A percentile compares a stretch with the other conserved stretches of the same genome.
These are phyloP conservation scores for Cartodere bifasciata DNA, from an alignment of 2,888 invertebrate genomes.

Conservation along the genomic window DNA sequence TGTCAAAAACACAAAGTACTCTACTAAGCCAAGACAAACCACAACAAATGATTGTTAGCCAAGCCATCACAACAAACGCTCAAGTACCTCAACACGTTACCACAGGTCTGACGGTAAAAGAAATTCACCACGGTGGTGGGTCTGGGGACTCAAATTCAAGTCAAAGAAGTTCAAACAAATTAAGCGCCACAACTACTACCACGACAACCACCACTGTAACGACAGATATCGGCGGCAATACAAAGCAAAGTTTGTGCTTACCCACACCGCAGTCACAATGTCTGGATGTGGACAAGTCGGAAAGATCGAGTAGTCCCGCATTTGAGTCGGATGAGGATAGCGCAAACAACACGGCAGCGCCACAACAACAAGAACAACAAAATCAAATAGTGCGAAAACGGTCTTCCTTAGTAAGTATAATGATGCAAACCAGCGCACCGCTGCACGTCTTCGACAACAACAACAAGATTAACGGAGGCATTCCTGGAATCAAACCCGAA, in stretches of 20 bases:
- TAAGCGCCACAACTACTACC: conserved; percentile 43
- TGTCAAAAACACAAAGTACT: conserved; percentile 62
- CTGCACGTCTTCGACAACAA: conserved; percentile 36
- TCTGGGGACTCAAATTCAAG: conserved; percentile 48
- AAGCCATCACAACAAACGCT: conserved; percentile 29
- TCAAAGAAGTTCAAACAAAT: conserved; percentile 47
- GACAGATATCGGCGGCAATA: conserved; percentile 20
- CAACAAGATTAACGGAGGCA: conserved; percentile 43
- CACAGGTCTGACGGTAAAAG: conserved; percentile 23
- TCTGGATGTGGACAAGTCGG: conserved; percentile 54
- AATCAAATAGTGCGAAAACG: conserved; percentile 10
- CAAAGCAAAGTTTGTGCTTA: conserved; percentile 23
- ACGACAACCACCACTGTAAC: conserved; percentile 40
- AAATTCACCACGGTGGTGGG: conserved; percentile 23
- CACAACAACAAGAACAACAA: conserved; percentile 14
- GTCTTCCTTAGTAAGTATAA: conserved; percentile 37
- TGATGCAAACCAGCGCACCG: conserved; percentile 52
- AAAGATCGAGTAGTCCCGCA: conserved; percentile 82
- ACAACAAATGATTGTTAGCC: conserved; percentile 38
- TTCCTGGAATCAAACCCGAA: conserved; percentile 31
- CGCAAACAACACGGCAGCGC: conserved; percentile 36
- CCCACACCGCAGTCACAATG: conserved; percentile 17
- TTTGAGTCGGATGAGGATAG: conserved; percentile 93
- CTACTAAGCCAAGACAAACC: conserved; percentile 60
- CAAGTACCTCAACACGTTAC: conserved; percentile 18